A percentile compares a stretch with the other conserved stretches of the same genome.
Conservation (phyloP, 2,113 vertebrate species). For the Brachyhypopomus gauderio region DNA sequence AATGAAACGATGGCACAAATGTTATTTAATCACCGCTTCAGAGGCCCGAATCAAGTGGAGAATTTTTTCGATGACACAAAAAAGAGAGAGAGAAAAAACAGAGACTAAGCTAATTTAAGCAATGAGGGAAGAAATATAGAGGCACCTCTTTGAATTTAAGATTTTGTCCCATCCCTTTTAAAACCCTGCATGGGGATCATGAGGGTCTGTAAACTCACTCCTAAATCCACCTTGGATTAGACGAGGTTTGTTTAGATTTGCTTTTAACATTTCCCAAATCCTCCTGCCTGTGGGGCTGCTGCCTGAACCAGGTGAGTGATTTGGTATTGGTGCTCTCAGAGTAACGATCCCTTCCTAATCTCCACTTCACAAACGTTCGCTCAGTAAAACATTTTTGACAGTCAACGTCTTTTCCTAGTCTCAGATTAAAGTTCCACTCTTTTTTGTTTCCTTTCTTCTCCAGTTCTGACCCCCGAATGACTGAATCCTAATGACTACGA, state of each 20-base stretch:
- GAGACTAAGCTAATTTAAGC: conserved; percentile 25
- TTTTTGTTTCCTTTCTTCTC: background rate
- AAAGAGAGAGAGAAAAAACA: conserved; percentile 9
- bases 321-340: conserved; percentile 20
- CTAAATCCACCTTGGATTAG: conserved; percentile 54
- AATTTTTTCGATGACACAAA: conserved; percentile 33
- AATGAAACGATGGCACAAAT: conserved; percentile 36
- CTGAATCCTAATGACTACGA: background rate
- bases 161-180: conserved; percentile 2
- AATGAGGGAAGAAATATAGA: conserved; percentile 39
- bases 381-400: too few species aligned
- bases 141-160: conserved; percentile 38
- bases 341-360: background rate
- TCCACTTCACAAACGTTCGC: background rate
- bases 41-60: conserved; percentile 11
- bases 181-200: conserved; percentile 12
- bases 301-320: conserved; percentile 11
- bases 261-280: conserved; percentile 52
- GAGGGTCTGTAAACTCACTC: conserved; percentile 27
- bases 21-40: conserved; percentile 39
- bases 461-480: background rate
- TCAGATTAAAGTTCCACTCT: background rate
- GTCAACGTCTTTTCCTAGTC: conserved; percentile 1
- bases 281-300: conserved; percentile 31
- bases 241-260: conserved; percentile 45